Evolutionary conservation across 2,113 vertebrate genomes (phyloP).

Genomic region (Oncorhynchus mykiss): DNA sequence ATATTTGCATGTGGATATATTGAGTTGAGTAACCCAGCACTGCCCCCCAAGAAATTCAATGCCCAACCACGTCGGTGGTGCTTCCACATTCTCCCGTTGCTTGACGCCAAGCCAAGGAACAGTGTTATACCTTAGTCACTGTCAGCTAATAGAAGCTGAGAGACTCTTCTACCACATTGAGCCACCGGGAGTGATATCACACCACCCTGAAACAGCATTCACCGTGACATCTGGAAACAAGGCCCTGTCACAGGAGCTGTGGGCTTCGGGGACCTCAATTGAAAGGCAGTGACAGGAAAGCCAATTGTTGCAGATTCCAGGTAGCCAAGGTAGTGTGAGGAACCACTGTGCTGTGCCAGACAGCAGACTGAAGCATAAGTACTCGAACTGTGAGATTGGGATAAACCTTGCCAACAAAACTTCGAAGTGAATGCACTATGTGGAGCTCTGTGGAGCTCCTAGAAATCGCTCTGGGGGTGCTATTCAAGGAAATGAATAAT

Average conservation of each 20-base stretch:
- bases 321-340: slow-evolving; percentile 7
- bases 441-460: slow-evolving; percentile 19
- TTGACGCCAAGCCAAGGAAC: neutral
- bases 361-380: slow-evolving; percentile 49
- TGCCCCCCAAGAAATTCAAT: no score
- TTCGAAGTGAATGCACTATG: slow-evolving; percentile 33
- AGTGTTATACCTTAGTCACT: neutral
- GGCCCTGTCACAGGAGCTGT: slow-evolving; percentile 38
- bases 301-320: slow-evolving; percentile 29
- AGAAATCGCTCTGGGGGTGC: neutral
- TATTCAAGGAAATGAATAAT: neutral
- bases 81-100: neutral
- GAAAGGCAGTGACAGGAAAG: slow-evolving; percentile 46
- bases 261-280: slow-evolving; percentile 31
- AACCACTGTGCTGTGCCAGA: slow-evolving; percentile 21
- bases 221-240: slow-evolving; percentile 35
- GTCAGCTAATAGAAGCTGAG: neutral
- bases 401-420: slow-evolving; percentile 47
- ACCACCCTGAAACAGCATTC: slow-evolving; percentile 12
- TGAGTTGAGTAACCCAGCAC: no score
- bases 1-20: no score
- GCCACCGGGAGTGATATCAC: slow-evolving; percentile 21
- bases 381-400: slow-evolving; percentile 44
- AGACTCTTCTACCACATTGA: slow-evolving; percentile 1
- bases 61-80: neutral